Evolutionary conservation across 2,888 invertebrate species (phyloP).

Genomic region (Acronicta alni): DNA sequence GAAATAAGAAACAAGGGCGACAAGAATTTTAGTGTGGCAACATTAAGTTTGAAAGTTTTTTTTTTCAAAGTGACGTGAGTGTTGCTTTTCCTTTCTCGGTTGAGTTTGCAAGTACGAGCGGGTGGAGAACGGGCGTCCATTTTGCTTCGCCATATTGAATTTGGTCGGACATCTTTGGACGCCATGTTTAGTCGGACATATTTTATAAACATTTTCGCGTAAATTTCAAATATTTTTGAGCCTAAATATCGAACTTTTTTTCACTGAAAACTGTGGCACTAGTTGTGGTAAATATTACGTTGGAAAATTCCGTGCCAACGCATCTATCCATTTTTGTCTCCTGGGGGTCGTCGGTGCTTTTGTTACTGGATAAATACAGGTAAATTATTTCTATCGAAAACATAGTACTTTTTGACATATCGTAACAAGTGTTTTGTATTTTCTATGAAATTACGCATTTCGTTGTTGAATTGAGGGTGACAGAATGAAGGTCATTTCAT

Average conservation of each 20-base stretch:
- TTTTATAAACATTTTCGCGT: slow-evolving; percentile 92
- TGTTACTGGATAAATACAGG: slow-evolving; percentile 89
- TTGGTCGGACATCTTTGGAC: slow-evolving; percentile 91
- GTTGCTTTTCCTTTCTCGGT: slow-evolving; percentile 69
- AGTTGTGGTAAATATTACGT: slow-evolving; percentile 76
- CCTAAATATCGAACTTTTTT: slow-evolving; percentile 86
- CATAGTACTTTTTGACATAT: slow-evolving; percentile 87
- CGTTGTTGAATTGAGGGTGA: slow-evolving; percentile 59
- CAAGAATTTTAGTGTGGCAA: slow-evolving; percentile 60
- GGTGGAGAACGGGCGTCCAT: slow-evolving; percentile 84
- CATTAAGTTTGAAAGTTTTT: slow-evolving; percentile 52
- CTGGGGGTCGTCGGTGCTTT: slow-evolving; percentile 85
- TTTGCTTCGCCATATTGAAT: slow-evolving; percentile 90
- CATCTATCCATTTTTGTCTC: slow-evolving; percentile 84
- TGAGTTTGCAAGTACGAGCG: slow-evolving; percentile 68
- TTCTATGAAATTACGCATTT: slow-evolving; percentile 81
- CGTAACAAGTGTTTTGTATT: slow-evolving; percentile 85
- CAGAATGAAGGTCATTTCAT: slow-evolving; percentile 78
- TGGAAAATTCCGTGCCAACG: slow-evolving; percentile 83
- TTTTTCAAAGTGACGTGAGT: slow-evolving; percentile 59
- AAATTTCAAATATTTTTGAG: slow-evolving; percentile 89
- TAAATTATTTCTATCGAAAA: slow-evolving; percentile 85
- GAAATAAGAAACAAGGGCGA: slow-evolving; percentile 4
- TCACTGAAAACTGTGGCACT: slow-evolving; percentile 82
- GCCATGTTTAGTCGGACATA: slow-evolving; percentile 94